phyloP scores from a whole-genome alignment of 2,888 invertebrate genomes.

The Drosophila ustulata region DNA sequence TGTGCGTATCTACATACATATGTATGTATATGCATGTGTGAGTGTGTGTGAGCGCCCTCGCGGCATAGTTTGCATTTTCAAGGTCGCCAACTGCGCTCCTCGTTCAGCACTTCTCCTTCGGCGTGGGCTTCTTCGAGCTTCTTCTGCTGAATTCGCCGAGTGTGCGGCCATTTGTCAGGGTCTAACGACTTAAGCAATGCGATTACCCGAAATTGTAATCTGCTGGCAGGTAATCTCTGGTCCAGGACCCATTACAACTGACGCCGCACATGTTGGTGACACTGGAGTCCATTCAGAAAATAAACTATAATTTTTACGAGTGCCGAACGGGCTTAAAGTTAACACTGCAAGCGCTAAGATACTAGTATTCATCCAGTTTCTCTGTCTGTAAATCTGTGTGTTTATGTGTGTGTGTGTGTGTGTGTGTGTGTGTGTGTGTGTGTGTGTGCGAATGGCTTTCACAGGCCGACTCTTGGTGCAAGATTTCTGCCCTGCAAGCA shows the following conservation, averaged over 20 bases:
- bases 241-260: slow-evolving; percentile 59
- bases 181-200: slow-evolving; percentile 62
- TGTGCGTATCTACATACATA: background rate
- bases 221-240: slow-evolving; percentile 71
- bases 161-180: slow-evolving; percentile 61
- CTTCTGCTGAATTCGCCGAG: slow-evolving; percentile 64
- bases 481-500: slow-evolving; percentile 67
- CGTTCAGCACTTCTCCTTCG: background rate
- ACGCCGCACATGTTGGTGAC: slow-evolving; percentile 45
- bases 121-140: slow-evolving; percentile 1
- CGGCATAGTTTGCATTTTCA: slow-evolving; percentile 81
- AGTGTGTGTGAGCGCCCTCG: slow-evolving; percentile 61
- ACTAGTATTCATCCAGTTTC: slow-evolving; percentile 27
- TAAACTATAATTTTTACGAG: slow-evolving; percentile 75
- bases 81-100: slow-evolving; percentile 59
- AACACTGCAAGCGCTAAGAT: slow-evolving; percentile 53
- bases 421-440: slow-evolving; percentile 16
- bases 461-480: slow-evolving; percentile 54
- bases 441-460: slow-evolving; percentile 17
- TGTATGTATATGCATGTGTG: slow-evolving; percentile 7
- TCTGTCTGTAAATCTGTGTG: slow-evolving; percentile 10
- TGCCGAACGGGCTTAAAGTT: slow-evolving; percentile 39
- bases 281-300: slow-evolving; percentile 44
- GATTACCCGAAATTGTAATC: slow-evolving; percentile 64
- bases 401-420: slow-evolving; percentile 19